Evolutionary conservation across 1,140 invertebrate species (phyloP).

Genomic region (Ips nitidus): DNA sequence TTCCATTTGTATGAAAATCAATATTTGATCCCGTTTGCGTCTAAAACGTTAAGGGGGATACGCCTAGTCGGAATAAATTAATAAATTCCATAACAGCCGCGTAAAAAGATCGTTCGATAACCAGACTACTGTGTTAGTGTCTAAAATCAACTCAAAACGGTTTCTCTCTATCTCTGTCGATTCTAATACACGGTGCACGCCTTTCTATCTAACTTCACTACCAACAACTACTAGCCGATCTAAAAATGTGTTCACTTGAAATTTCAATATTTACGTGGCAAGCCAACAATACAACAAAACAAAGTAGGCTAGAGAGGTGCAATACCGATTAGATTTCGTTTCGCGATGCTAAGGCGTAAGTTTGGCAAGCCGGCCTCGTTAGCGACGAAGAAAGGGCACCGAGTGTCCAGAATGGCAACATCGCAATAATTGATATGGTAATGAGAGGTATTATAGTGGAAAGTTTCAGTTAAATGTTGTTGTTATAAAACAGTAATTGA

Average conservation of each 20-base stretch:
- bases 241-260: slow-evolving; percentile 33
- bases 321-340: slow-evolving; percentile 32
- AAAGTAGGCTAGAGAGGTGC: slow-evolving; percentile 14
- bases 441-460: slow-evolving; percentile 24
- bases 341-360: slow-evolving; percentile 18
- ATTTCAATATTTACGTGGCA: slow-evolving; percentile 34
- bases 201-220: background rate
- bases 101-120: too few species aligned
- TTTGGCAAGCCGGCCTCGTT: slow-evolving; percentile 28
- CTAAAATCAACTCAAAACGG: background rate
- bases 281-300: slow-evolving; percentile 22
- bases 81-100: too few species aligned
- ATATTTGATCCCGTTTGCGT: too few species aligned
- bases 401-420: slow-evolving; percentile 6
- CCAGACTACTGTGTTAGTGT: background rate
- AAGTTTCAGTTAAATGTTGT: slow-evolving; percentile 11
- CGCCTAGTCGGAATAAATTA: too few species aligned
- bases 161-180: background rate
- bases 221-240: slow-evolving; percentile 23
- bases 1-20: too few species aligned
- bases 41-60: too few species aligned
- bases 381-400: slow-evolving; percentile 20
- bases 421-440: slow-evolving; percentile 29
- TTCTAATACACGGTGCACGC: background rate
- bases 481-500: background rate